Evolutionary conservation across 2,888 invertebrate species (phyloP).

Genomic region (Lottia gigantea): DNA sequence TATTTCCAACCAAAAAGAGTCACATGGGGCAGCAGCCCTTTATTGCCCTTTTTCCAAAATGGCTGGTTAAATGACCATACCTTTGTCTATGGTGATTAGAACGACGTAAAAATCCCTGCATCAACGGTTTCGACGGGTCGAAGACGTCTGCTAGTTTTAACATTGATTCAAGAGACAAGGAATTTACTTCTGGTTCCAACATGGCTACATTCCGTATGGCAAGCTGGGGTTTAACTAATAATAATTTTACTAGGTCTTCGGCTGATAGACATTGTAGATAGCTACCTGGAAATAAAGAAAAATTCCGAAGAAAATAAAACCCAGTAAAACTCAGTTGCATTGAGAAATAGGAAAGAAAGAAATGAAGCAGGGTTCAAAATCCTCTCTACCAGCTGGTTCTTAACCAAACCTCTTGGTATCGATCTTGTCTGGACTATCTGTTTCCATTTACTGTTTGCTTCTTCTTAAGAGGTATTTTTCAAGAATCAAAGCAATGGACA

Average conservation of each 20-base stretch:
- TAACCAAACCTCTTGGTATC: too few relatives aligned
- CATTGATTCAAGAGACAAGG: constrained; percentile 44
- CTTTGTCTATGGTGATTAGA: constrained; percentile 39
- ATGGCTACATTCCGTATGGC: constrained; percentile 60
- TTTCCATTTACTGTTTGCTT: too few relatives aligned
- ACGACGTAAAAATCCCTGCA: constrained; percentile 43
- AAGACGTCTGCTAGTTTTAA: constrained; percentile 72
- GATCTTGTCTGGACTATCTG: too few relatives aligned
- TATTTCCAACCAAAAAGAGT: too few relatives aligned
- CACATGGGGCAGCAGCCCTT: too few relatives aligned
- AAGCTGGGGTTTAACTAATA: constrained; percentile 62
- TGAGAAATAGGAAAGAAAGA: too few relatives aligned
- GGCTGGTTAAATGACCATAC: constrained; percentile 16
- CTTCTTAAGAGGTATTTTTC: too few relatives aligned
- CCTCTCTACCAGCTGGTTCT: too few relatives aligned
- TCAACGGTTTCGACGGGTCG: constrained; percentile 74
- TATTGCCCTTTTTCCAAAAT: too few relatives aligned
- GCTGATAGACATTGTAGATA: constrained; percentile 63
- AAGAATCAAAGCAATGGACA: neutral
- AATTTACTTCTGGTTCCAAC: constrained; percentile 54
- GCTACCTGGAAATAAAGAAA: constrained; percentile 39
- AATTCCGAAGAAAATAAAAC: too few relatives aligned
- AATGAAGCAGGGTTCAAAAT: too few relatives aligned
- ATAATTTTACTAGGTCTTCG: constrained; percentile 58
- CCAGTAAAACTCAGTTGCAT: too few relatives aligned